These are phyloP conservation scores for Patiria pectinifera DNA, from an alignment of 53 echinoderm and acorn worm genomes.

Conservation along the genomic window DNA sequence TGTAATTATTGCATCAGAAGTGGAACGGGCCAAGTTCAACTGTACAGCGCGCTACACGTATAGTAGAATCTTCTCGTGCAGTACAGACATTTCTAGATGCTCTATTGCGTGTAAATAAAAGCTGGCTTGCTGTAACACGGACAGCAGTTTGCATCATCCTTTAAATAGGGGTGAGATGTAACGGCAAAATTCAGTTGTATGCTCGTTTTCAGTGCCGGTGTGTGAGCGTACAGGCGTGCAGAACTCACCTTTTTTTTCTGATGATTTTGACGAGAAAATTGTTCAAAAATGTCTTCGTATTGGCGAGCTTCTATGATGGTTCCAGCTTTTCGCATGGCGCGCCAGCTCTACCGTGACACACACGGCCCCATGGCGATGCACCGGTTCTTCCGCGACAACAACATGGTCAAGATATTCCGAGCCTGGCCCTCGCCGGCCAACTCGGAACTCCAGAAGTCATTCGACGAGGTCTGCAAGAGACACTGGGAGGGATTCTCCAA, in stretches of 20 bases:
- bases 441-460: not conserved
- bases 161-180: not conserved
- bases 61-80: not conserved
- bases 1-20: not conserved
- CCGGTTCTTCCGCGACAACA: not conserved
- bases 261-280: not conserved
- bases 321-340: not conserved
- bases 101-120: not conserved
- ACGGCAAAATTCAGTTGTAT: not conserved
- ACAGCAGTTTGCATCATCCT: not conserved
- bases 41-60: not conserved
- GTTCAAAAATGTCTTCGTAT: not conserved
- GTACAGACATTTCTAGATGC: not conserved
- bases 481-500: slow-evolving; percentile 7
- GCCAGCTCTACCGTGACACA: not conserved
- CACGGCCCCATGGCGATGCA: not conserved
- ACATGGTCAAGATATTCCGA: not conserved
- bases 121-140: not conserved
- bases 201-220: not conserved
- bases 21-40: not conserved
- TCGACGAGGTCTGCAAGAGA: not conserved
- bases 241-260: not conserved
- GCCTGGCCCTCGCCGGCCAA: not conserved
- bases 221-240: not conserved
- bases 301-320: not conserved